Percentiles rank a stretch among this genome's conserved stretches.
Evolutionary conservation across 2,113 vertebrate species (phyloP).

Genomic region (Strigops habroptila): DNA sequence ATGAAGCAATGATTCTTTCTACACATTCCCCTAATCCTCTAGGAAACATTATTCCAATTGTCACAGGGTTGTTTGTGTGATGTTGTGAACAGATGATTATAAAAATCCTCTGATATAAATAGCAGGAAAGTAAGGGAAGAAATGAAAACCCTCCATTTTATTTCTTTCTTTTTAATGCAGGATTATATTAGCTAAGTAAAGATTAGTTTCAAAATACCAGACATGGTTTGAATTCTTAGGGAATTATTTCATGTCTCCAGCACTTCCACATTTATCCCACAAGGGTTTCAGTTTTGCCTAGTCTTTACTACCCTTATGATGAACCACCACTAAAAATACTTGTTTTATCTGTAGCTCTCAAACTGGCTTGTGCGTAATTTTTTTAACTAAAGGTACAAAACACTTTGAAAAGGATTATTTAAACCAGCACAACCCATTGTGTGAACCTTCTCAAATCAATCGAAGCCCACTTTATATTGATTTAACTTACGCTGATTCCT

Average conservation of each 20-base stretch:
- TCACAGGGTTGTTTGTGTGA: constrained; percentile 4
- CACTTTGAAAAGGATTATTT: not conserved
- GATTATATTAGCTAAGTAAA: constrained; percentile 39
- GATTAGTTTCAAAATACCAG: constrained; percentile 30
- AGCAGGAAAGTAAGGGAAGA: not conserved
- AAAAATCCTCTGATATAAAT: not conserved
- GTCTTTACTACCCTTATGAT: not conserved
- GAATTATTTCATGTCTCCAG: not conserved
- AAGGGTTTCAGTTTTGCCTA: not conserved
- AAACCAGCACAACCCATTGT: not conserved
- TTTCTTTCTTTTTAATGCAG: not conserved
- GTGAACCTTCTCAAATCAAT: not conserved
- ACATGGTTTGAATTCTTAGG: constrained; percentile 18
- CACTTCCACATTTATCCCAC: not conserved
- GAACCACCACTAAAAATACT: not conserved
- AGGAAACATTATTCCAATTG: constrained; percentile 24
- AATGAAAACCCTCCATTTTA: not conserved
- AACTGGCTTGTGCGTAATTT: not conserved
- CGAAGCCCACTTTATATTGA: not conserved
- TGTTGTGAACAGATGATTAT: not conserved
- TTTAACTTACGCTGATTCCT: not conserved
- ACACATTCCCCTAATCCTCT: constrained; percentile 14
- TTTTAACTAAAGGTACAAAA: not conserved
- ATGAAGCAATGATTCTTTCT: not conserved
- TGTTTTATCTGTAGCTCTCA: not conserved